Evolutionary conservation across 2,888 invertebrate species (phyloP), one percentile per base, ranked within the genome.

Genomic region (Chesias legatella): DNA sequence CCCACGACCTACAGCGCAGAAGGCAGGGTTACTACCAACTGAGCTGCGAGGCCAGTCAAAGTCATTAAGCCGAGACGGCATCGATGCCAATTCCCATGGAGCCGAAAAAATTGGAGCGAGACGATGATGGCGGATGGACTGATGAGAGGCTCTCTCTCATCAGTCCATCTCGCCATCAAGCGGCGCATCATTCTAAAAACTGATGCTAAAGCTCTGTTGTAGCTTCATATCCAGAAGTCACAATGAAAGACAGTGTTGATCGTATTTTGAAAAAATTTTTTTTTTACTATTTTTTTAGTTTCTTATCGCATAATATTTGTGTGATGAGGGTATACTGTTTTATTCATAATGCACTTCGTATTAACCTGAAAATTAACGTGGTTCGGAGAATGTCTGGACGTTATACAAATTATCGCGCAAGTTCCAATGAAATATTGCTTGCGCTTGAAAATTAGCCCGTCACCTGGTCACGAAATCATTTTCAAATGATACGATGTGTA

Each of bases 331-430:
- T 35, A 0, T 8, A 10, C 20, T n/a, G 1, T 22, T 38, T 13
- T 7, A 3, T 13, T 7, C 13, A 26, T 22, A 11, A 27, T 31
- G 10, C 25, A 37, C n/a, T n/a, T n/a, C n/a, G 25, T 17, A 24
- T 25, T 24, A 24, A 10, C 31, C 31, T 27, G 21, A 27, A 33
- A 35, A 39, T 17, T 20, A 7, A 33, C 22, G 30, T 20, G 38
- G 37, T 54, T 49, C 53, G 22, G 8, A 41, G 53, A 54, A 53
- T 31, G 53, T 53, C 53, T 53, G 43, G 41, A 21, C 43, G 42
- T 42, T 42, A 30, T 42, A 44, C 37, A 51, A 47, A 49, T 49
- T 51, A 51, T 39, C 24, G 42, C 7, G 22, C 37, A 39, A 24
- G 41, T 33, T 39, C 26, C 10, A 31, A 34, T 47, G 27, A 37